Conservation (phyloP, 2,797 vertebrate species). For the Micrastur ruficollis region DNA sequence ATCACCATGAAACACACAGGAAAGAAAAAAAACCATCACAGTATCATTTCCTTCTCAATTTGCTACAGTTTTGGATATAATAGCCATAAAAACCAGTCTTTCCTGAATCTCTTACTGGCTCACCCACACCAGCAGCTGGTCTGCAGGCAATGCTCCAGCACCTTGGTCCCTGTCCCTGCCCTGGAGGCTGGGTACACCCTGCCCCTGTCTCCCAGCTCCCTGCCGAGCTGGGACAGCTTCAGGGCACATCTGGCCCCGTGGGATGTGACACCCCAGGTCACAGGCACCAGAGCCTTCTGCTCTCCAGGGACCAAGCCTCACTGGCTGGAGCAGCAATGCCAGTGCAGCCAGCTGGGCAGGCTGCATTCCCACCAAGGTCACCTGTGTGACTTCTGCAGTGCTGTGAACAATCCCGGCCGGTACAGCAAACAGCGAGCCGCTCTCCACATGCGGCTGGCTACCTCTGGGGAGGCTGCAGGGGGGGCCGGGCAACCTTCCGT, state of each 20-base stretch:
- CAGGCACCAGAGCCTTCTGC: neutral
- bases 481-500: fast-evolving
- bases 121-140: neutral
- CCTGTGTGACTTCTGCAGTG: neutral
- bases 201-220: neutral
- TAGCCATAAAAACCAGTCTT: neutral
- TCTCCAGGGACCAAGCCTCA: neutral
- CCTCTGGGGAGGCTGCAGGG: neutral
- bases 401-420: fast-evolving
- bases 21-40: neutral
- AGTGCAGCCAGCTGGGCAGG: neutral
- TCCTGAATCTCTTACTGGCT: neutral
- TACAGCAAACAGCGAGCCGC: neutral
- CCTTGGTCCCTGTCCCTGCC: neutral
- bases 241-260: fast-evolving
- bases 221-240: fast-evolving
- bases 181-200: neutral
- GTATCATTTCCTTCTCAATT: neutral
- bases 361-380: neutral
- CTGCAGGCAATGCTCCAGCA: neutral
- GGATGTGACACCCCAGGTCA: neutral
- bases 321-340: neutral
- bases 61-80: neutral
- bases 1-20: neutral
- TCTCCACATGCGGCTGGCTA: fast-evolving